A percentile compares a stretch with the other conserved stretches of the same genome.
Evolutionary conservation across 1,140 invertebrate genomes (phyloP).

Genomic region (Musca vetustissima): DNA sequence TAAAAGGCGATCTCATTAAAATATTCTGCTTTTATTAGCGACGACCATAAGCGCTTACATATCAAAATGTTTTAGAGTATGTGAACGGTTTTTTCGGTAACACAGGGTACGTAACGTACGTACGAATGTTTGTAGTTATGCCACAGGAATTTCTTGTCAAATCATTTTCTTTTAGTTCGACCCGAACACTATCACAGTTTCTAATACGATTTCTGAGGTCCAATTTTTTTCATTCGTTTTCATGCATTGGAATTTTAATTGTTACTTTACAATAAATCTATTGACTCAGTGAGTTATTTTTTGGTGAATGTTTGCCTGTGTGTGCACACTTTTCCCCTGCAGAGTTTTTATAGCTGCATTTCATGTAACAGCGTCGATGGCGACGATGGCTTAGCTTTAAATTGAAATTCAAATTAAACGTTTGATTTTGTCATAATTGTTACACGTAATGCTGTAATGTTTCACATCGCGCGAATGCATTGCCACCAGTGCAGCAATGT

Average conservation of each 20-base stretch:
- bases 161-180: too few species aligned
- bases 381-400: neutral
- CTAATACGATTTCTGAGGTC: neutral
- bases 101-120: too few species aligned
- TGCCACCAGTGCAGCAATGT: too few species aligned
- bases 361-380: too few species aligned
- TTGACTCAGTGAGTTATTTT: neutral
- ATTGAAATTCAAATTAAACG: constrained; percentile 20
- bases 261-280: neutral
- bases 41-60: neutral
- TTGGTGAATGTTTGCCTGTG: neutral
- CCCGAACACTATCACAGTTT: too few species aligned
- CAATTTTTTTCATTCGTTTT: neutral
- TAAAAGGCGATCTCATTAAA: constrained; percentile 13
- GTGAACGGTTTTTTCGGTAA: too few species aligned
- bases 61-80: neutral
- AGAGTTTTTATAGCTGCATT: neutral
- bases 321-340: neutral
- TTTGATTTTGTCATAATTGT: constrained; percentile 9
- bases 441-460: neutral
- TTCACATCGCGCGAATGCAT: too few species aligned
- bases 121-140: too few species aligned
- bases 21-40: constrained; percentile 13
- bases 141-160: neutral
- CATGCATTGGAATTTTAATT: constrained; percentile 3